Evolutionary conservation across 2,797 vertebrate genomes (phyloP).

Genomic region (Gambelia wislizenii): DNA sequence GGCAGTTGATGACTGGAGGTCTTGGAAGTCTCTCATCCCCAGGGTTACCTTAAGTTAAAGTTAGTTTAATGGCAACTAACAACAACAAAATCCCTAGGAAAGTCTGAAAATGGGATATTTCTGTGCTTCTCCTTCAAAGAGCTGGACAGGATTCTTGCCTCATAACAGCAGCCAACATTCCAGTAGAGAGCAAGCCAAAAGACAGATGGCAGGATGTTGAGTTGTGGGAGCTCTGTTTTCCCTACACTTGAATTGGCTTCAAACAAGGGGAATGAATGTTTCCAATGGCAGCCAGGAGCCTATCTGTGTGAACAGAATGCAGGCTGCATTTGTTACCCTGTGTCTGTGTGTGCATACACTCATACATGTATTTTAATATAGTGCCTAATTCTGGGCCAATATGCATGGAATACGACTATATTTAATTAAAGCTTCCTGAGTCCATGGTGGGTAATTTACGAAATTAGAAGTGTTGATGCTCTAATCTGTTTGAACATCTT

Average conservation of each 20-base stretch:
- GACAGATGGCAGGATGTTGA: not conserved
- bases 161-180: not conserved
- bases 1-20: too few relatives aligned
- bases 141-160: not conserved
- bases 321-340: not conserved
- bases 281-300: not conserved
- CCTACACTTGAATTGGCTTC: not conserved
- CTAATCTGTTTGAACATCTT: not conserved
- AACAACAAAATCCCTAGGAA: not conserved
- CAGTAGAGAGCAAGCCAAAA: not conserved
- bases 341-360: too few relatives aligned
- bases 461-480: not conserved
- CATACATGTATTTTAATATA: too few relatives aligned
- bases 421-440: not conserved
- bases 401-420: not conserved
- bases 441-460: not conserved
- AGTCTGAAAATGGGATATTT: not conserved
- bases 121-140: not conserved
- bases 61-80: not conserved
- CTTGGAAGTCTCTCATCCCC: not conserved
- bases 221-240: not conserved
- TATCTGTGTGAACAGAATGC: not conserved
- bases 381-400: too few relatives aligned
- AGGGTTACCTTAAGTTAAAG: not conserved
- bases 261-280: not conserved